A percentile compares a stretch with the other conserved stretches of the same genome.
Conservation (phyloP, 2,113 vertebrate species). For the Sakesphorus luctuosus region DNA sequence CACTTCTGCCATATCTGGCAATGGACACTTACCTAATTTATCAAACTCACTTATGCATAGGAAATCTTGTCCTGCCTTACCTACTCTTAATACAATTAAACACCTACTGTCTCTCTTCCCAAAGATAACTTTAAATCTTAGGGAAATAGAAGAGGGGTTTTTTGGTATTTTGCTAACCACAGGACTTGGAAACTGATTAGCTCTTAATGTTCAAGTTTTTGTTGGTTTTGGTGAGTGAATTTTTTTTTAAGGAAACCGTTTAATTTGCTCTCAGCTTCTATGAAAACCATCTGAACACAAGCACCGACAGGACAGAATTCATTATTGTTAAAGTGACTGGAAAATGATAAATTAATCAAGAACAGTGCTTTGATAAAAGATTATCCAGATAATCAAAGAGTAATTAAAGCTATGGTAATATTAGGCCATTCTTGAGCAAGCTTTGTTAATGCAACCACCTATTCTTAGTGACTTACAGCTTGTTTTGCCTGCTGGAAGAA, state of each 20-base stretch:
- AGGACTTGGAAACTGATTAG: not conserved
- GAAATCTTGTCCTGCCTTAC: not conserved
- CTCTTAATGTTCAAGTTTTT: not conserved
- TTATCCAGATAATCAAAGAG: not conserved
- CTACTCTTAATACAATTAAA: not conserved
- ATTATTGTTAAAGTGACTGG: not conserved
- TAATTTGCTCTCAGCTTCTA: not conserved
- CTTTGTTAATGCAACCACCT: constrained; percentile 21
- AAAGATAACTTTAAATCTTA: not conserved
- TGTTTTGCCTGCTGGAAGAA: not conserved
- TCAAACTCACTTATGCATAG: not conserved
- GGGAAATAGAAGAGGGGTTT: not conserved
- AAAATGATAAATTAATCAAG: not conserved
- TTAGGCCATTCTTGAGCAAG: not conserved
- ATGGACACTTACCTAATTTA: not conserved
- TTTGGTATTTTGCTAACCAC: not conserved
- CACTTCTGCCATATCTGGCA: not conserved
- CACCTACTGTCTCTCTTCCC: not conserved
- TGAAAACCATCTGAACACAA: not conserved
- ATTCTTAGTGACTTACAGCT: not conserved
- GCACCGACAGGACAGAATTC: not conserved
- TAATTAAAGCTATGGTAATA: constrained; percentile 34
- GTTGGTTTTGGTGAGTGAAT: not conserved
- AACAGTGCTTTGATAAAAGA: constrained; percentile 2
- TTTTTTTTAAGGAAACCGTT: not conserved